Base-by-base conservation (phyloP, 2,888 invertebrate species). In the Stomorhina lunata region DNA sequence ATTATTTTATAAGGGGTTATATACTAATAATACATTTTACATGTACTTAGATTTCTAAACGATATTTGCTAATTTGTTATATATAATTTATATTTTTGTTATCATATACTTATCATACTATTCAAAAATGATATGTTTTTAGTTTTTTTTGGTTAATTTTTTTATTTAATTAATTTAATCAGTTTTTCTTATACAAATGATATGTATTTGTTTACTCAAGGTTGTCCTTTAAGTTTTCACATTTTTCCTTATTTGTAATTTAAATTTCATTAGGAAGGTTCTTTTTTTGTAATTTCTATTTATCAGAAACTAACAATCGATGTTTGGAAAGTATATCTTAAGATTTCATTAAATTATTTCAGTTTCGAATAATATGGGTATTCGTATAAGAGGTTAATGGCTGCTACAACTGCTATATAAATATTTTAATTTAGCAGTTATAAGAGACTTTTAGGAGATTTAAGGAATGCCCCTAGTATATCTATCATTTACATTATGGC, bases 61-160 rank as follows among this genome's bases (percentile, higher is more conserved):
- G n/a, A n/a, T n/a, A n/a, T n/a, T n/a, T n/a, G n/a, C n/a, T n/a
- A n/a, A n/a, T n/a, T n/a, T n/a, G n/a, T n/a, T 83, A 68, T 84
- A 84, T 84, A 79, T 48, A 22, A 43, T 53, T 55, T 40, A 32
- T 2, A 25, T 27, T 25, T 25, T 25, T 20, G 1, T 65, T 73
- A n/a, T n/a, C n/a, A n/a, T n/a, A n/a, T n/a, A n/a, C n/a, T n/a
- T n/a, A n/a, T 84, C 84, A 85, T 85, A 84, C 76, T 83, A 83
- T 86, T 85, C 84, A 86, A 87, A 85, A 86, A 86, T 89, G 88
- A 90, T 90, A 90, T 89, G 87, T 87, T 86, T 86, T 86, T 82
- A 84, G 85, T 86, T 84, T 65, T 9, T 80, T 45, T 81, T 76
- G 68, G 10, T 75, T 75, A 20, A 63, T 80, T 57, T 53, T 71